Evolutionary conservation across 2,888 invertebrate genomes (phyloP), one percentile per base, ranked within the genome.

Genomic region (Perdita meconis): DNA sequence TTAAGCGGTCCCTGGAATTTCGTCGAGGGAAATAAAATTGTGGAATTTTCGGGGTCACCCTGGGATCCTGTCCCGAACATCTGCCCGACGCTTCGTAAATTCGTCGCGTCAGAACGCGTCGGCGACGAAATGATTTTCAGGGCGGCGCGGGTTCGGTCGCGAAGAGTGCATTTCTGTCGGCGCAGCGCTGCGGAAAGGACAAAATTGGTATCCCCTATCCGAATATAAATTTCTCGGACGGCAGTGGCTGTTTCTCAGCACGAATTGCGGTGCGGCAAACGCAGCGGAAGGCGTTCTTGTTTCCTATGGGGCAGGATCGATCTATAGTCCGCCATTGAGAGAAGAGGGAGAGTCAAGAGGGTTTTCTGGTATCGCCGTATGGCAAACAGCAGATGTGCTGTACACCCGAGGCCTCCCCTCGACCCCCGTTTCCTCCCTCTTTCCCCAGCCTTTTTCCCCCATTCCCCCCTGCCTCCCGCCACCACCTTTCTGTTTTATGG

Each of bases 341-440:
- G 50, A 76, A 81, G 84, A 82, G 82, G 80, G 79, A 84, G 80
- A 86, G 77, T 75, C 78, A 55, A 83, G 83, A 85, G 83, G 84
- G 88, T 88, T 89, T 89, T 89, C 89, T 87, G 86, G 83, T 80
- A 83, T 87, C 83, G 87, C 89, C 89, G 85, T 89, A 89, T 89
- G 89, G 89, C 89, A 84, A 89, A 82, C 87, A 82, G 89, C 89
- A 89, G 89, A 89, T 89, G 89, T 84, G 83, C 84, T 57, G 56
- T 71, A 71, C 79, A 73, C 75, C 79, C 87, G 74, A 76, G 71
- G 44, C 51, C 42, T 63, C 59, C 55, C 36, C 55, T 56, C n/a
- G n/a, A n/a, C 19, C 16, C 59, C 60, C 50, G 34, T 65, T 38
- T 63, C 57, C 65, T 60, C 26, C 64, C 55, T 47, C 60, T 26